phyloP scores from a whole-genome alignment of 1,140 invertebrate genomes.

The Drosophila elegans region DNA sequence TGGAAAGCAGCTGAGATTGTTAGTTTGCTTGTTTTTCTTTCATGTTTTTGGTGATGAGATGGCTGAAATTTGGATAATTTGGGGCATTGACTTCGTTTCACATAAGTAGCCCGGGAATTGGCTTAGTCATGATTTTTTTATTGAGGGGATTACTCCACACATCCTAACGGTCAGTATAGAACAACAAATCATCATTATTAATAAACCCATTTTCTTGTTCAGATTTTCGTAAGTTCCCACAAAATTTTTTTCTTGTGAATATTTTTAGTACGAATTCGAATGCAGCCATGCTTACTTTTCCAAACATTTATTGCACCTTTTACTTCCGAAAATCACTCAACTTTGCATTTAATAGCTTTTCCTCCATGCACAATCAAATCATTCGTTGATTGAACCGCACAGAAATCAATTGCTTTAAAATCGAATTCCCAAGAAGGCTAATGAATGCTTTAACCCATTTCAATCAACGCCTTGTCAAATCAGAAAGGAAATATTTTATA shows the following conservation, averaged over 20 bases:
- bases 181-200: slow-evolving; percentile 22
- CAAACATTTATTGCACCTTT: not conserved
- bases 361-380: slow-evolving; percentile 17
- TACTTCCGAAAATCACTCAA: not conserved
- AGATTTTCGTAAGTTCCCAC: not conserved
- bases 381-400: slow-evolving; percentile 60
- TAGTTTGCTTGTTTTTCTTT: slow-evolving; percentile 7
- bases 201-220: slow-evolving; percentile 16
- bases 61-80: slow-evolving; percentile 5
- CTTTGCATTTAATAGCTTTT: slow-evolving; percentile 18
- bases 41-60: slow-evolving; percentile 22
- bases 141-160: slow-evolving; percentile 14
- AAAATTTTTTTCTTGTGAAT: not conserved
- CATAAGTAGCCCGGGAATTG: slow-evolving; percentile 8
- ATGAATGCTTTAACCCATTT: slow-evolving; percentile 73
- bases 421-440: slow-evolving; percentile 39
- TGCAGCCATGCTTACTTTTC: too few relatives aligned
- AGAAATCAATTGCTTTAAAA: slow-evolving; percentile 51
- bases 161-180: slow-evolving; percentile 18
- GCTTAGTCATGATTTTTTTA: slow-evolving; percentile 22
- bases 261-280: too few relatives aligned
- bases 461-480: slow-evolving; percentile 72
- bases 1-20: slow-evolving; percentile 22
- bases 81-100: slow-evolving; percentile 31
- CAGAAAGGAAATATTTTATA: slow-evolving; percentile 80